phyloP scores from a whole-genome alignment of 2,113 vertebrate species.

The Chloebia gouldiae region DNA sequence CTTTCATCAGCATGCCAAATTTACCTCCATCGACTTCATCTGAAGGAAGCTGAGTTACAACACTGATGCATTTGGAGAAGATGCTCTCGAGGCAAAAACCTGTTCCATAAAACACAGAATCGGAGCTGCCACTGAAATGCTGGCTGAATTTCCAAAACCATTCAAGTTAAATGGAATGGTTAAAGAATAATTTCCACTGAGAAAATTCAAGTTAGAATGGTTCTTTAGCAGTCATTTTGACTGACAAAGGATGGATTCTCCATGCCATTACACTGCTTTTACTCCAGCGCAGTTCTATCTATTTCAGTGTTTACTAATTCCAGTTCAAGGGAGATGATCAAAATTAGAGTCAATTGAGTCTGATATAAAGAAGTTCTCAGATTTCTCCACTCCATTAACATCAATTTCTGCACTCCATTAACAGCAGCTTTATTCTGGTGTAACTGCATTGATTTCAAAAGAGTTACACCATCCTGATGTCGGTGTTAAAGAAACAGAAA shows the following conservation, averaged over 20 bases:
- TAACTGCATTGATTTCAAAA: constrained; percentile 33
- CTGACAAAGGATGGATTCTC: background rate
- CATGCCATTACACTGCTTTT: background rate
- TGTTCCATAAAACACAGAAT: constrained; percentile 25
- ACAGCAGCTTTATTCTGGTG: constrained; percentile 32
- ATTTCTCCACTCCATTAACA: constrained; percentile 60
- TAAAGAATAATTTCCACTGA: constrained; percentile 36
- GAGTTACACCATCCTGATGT: background rate
- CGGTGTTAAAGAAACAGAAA: background rate
- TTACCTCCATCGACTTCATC: background rate
- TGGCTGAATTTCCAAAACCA: constrained; percentile 21
- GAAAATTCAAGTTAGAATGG: constrained; percentile 4
- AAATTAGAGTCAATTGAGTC: constrained; percentile 36
- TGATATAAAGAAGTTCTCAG: constrained; percentile 34
- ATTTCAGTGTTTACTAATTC: constrained; percentile 49
- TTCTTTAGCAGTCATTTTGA: constrained; percentile 3
- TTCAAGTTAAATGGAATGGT: constrained; percentile 33
- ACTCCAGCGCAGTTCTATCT: background rate
- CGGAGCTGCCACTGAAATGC: background rate
- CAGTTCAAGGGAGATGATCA: constrained; percentile 38
- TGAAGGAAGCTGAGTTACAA: constrained; percentile 19
- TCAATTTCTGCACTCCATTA: constrained; percentile 64
- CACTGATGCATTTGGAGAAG: background rate
- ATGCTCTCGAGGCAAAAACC: constrained; percentile 31
- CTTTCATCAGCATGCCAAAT: background rate